A percentile compares a stretch with the other conserved stretches of the same genome.
phyloP scores from a whole-genome alignment of 2,797 vertebrate species.

The Melanotaenia pygmaea region DNA sequence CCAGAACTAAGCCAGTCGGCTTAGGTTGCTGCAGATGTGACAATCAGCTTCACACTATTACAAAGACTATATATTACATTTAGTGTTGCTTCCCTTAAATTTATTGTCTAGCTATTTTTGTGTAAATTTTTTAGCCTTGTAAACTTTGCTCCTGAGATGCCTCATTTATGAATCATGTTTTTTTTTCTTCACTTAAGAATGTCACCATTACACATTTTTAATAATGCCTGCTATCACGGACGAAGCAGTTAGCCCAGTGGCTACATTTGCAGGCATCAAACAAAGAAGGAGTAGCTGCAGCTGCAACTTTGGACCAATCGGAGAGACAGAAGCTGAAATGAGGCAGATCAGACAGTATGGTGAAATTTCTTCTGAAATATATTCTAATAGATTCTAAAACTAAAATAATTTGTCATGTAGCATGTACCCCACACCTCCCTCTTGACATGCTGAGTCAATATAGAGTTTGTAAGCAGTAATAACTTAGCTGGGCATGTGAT shows the following conservation, averaged over 20 bases:
- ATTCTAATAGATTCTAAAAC: too few species aligned
- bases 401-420: background rate
- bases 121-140: too few species aligned
- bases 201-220: background rate
- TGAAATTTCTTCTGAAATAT: too few species aligned
- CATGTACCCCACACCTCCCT: background rate
- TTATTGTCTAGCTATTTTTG: too few species aligned
- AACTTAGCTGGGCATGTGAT: background rate
- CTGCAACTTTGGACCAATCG: background rate
- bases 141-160: too few species aligned
- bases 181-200: background rate
- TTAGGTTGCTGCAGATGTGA: background rate
- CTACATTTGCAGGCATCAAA: background rate
- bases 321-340: too few species aligned
- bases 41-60: background rate
- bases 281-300: background rate
- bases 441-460: too few species aligned
- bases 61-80: too few species aligned
- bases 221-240: background rate
- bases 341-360: too few species aligned
- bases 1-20: background rate
- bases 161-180: background rate
- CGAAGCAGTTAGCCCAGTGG: background rate
- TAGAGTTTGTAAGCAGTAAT: background rate
- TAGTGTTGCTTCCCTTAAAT: background rate